Evolutionary conservation across 2,113 vertebrate species (phyloP).

Genomic region (Coptodon rendalli): DNA sequence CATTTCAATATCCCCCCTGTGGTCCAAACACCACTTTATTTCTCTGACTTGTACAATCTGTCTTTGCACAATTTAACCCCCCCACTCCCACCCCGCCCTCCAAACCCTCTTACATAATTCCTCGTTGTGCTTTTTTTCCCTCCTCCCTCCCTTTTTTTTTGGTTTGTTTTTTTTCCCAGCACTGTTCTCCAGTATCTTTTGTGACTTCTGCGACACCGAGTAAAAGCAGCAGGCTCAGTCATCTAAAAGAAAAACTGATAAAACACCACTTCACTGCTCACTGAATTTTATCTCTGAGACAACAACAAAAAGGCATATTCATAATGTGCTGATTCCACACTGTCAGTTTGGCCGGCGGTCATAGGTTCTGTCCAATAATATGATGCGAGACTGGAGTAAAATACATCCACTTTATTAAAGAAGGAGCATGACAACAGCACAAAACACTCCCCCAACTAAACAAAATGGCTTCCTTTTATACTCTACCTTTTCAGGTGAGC

Average conservation of each 20-base stretch:
- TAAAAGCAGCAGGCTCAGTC: not conserved
- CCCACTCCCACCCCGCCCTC: not conserved
- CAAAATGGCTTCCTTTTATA: too few species aligned
- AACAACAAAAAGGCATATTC: slow-evolving; percentile 4
- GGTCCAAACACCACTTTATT: not conserved
- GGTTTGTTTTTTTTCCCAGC: not conserved
- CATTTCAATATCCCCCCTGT: not conserved
- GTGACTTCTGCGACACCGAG: not conserved
- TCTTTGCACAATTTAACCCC: not conserved
- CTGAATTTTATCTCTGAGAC: slow-evolving; percentile 21
- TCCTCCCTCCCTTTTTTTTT: not conserved
- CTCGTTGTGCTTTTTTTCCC: not conserved
- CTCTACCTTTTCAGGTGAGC: too few species aligned
- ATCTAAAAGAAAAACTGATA: slow-evolving; percentile 13
- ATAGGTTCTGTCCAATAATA: too few species aligned
- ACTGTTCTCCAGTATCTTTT: not conserved
- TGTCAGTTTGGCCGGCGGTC: not conserved
- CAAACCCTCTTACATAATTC: not conserved
- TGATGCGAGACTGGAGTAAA: too few species aligned
- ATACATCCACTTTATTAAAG: too few species aligned
- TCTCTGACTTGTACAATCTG: not conserved
- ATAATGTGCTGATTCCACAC: slow-evolving; percentile 29
- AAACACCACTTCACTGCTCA: slow-evolving; percentile 23
- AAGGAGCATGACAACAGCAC: too few species aligned
- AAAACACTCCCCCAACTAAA: too few species aligned